Evolutionary conservation across 2,888 invertebrate species (phyloP).

Genomic region (Thecophora atra): DNA sequence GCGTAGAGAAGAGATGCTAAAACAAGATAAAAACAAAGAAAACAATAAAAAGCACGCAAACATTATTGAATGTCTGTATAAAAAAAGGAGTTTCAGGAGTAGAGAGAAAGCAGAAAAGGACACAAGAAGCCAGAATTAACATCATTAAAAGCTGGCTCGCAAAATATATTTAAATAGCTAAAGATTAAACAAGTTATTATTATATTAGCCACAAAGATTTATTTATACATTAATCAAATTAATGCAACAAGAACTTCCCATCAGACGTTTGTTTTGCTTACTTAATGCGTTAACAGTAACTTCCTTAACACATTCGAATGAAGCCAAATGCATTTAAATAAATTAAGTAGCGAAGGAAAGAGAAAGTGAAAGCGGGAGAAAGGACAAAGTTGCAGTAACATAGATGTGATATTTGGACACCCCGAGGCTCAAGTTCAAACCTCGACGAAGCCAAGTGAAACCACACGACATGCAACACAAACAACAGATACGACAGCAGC

Average conservation of each 20-base stretch:
- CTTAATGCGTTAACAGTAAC: too few species aligned
- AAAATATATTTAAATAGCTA: too few species aligned
- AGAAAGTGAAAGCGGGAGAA: too few species aligned
- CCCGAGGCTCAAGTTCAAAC: conserved; percentile 36
- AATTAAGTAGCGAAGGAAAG: conserved; percentile 4
- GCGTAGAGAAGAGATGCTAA: neutral
- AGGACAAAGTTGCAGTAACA: neutral
- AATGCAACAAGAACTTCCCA: too few species aligned
- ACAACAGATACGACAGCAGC: neutral
- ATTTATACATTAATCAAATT: too few species aligned
- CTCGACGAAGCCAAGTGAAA: conserved; percentile 34
- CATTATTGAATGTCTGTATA: neutral
- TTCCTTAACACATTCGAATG: conserved; percentile 22
- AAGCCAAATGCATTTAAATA: conserved; percentile 27
- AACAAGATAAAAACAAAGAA: neutral
- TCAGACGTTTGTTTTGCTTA: too few species aligned
- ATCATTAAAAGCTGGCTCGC: too few species aligned
- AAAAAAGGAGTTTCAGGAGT: too few species aligned
- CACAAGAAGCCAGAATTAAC: too few species aligned
- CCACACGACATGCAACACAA: conserved; percentile 13
- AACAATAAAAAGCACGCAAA: neutral
- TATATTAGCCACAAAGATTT: too few species aligned
- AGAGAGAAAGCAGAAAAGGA: too few species aligned
- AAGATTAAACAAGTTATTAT: too few species aligned
- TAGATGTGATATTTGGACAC: conserved; percentile 18